Evolutionary conservation across 2,113 vertebrate genomes (phyloP), one percentile per base, ranked within the genome.

Genomic region (Pelecanus crispus): DNA sequence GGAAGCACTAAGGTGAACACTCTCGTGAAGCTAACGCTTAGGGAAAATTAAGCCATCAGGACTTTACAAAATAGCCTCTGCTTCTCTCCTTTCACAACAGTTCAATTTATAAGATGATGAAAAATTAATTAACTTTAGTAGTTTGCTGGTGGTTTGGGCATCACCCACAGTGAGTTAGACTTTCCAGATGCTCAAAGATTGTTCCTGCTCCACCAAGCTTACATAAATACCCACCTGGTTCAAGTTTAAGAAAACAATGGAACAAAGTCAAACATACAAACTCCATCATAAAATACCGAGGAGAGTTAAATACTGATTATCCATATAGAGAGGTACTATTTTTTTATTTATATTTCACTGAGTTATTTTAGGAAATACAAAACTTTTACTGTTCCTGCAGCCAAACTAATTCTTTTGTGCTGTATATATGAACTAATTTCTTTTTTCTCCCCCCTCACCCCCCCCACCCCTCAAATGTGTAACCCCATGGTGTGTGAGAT

Each of bases 61-160:
- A 52, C 62, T 82, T 68, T 28, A 68, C 42, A 45, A 75, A 94
- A 61, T 10, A 68, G 53, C 79, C 88, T 47, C 75, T 70, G 86
- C 29, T 63, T 82, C 71, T 66, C 66, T 85, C 32, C 22, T 58
- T 84, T 75, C 62, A 70, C 67, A 53, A 38, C 13, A 75, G 73
- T 32, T 94, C 45, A 49, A 28, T 92, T 92, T 90, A 80, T 66
- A 86, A 88, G 67, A 80, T 66, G 86, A 77, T 81, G 91, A 95
- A 94, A 88, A 92, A 84, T 59, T 59, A 91, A 92, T 94, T 86
- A 66, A 81, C n/a, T 73, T 73, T 5, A 68, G 92, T 45, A 67
- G 75, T 81, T 96, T 83, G 47, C 95, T 95, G 92, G n/a, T n/a
- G n/a, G n/a, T n/a, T n/a, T n/a, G n/a, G n/a, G 86, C 80, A 63